These are phyloP conservation scores for Pristis pectinata DNA, from an alignment of 2,797 vertebrate species.

Conservation along the genomic window DNA sequence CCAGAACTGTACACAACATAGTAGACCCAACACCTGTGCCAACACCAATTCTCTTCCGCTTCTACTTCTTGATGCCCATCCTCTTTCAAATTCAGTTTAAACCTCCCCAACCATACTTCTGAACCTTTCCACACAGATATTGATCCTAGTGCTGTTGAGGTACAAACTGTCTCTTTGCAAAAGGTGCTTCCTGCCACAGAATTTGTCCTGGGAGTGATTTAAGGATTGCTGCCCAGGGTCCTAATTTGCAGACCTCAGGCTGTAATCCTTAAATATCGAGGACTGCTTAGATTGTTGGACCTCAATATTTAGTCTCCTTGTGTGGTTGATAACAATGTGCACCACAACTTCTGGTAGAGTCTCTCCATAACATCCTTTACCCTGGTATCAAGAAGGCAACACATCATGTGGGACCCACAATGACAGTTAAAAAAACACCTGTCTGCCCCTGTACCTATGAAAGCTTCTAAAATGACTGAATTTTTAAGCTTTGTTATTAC, in stretches of 20 bases:
- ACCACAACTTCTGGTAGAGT: neutral
- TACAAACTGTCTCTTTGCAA: neutral
- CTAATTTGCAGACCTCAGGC: neutral
- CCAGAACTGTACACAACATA: no score
- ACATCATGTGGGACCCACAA: neutral
- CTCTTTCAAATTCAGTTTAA: neutral
- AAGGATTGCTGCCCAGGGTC: neutral
- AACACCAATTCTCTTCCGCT: no score
- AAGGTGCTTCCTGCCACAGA: neutral
- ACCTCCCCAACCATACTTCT: neutral
- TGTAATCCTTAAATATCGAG: no score
- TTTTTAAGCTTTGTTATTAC: neutral
- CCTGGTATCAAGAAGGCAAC: neutral
- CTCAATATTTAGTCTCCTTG: neutral
- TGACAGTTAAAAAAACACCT: neutral
- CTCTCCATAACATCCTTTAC: neutral
- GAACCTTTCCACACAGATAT: neutral
- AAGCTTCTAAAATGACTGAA: neutral
- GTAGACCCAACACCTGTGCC: no score
- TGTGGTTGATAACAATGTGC: neutral
- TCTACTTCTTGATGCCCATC: neutral
- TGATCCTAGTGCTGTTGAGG: neutral
- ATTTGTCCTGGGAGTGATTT: neutral
- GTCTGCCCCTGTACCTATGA: neutral
- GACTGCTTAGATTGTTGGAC: neutral